phyloP scores from a whole-genome alignment of 1,140 invertebrate species.

The Drosophila novamexicana region DNA sequence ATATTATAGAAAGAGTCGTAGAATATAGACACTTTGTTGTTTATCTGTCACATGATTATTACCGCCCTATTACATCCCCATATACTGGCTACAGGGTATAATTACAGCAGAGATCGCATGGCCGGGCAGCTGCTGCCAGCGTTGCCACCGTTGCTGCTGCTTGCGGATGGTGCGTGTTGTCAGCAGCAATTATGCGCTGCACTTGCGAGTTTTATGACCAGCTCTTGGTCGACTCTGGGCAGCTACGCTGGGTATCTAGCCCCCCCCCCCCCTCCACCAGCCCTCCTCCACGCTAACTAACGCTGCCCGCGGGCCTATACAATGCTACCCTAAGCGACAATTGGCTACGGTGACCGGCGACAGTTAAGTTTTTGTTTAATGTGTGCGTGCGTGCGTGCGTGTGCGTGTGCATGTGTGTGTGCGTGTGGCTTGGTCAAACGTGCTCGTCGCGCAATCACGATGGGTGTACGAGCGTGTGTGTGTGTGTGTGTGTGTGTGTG shows the following conservation, averaged over 20 bases:
- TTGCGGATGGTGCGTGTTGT: conserved; percentile 30
- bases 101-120: conserved; percentile 42
- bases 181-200: conserved; percentile 48
- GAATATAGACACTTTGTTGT: background rate
- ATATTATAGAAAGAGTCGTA: no score
- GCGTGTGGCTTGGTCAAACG: conserved; percentile 11
- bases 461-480: background rate
- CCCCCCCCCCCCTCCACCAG: background rate
- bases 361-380: conserved; percentile 16
- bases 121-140: background rate
- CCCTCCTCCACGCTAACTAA: background rate
- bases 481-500: background rate
- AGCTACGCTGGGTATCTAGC: background rate
- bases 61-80: background rate
- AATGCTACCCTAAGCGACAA: conserved; percentile 12
- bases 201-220: conserved; percentile 42
- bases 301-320: background rate
- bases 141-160: background rate
- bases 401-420: background rate
- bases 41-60: background rate
- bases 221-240: background rate
- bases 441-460: conserved; percentile 19
- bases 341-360: conserved; percentile 31
- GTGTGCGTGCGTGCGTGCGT: background rate
- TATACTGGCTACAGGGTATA: background rate